These are phyloP conservation scores for Metopia argyrocephala DNA, from an alignment of 2,888 invertebrate species.

Conservation along the genomic window DNA sequence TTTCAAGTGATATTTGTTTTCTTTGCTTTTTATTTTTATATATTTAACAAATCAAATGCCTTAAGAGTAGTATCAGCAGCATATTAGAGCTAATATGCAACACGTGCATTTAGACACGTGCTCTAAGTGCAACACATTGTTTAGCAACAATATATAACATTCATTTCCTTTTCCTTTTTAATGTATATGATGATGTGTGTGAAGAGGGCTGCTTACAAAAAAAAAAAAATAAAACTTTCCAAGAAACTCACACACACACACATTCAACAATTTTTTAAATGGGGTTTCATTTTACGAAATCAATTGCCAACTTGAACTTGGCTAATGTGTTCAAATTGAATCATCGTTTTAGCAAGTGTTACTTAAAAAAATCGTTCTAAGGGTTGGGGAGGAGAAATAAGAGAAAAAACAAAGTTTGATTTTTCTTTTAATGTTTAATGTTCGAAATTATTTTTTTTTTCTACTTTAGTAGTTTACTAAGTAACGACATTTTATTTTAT, in stretches of 20 bases:
- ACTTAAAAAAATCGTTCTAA: neutral
- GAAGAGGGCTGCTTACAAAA: too few relatives aligned
- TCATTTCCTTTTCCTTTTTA: constrained; percentile 40
- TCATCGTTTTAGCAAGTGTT: neutral
- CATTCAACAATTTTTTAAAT: neutral
- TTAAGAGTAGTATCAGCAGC: constrained; percentile 38
- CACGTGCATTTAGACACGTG: constrained; percentile 66
- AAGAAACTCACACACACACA: constrained; percentile 1
- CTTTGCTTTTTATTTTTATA: neutral
- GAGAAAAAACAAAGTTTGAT: constrained; percentile 4
- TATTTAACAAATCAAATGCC: constrained; percentile 15
- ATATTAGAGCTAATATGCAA: constrained; percentile 59
- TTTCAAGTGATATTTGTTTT: too few relatives aligned
- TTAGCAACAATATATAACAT: constrained; percentile 31
- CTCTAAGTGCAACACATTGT: constrained; percentile 45
- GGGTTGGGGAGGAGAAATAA: neutral
- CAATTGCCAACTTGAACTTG: constrained; percentile 55
- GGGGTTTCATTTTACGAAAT: constrained; percentile 47
- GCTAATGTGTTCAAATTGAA: constrained; percentile 49
- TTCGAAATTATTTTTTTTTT: neutral
- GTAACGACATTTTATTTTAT: constrained; percentile 10
- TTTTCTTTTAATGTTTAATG: neutral
- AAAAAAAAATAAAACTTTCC: too few relatives aligned
- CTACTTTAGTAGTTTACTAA: neutral
- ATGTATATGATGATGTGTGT: too few relatives aligned